Evolutionary conservation across 2,113 vertebrate species (phyloP).

Genomic region (Tylochromis polylepis): DNA sequence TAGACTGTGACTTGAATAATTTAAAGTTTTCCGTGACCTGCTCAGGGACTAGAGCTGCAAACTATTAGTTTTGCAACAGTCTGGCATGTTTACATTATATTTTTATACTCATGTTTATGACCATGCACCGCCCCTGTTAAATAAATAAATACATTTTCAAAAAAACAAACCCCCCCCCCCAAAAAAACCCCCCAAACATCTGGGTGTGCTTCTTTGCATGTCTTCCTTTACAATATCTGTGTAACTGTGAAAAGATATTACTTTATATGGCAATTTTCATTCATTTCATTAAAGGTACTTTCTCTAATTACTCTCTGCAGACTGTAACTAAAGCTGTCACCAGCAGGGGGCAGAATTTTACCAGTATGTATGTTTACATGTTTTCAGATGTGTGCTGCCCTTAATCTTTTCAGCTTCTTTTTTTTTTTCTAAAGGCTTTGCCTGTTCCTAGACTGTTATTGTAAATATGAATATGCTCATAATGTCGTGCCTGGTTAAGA

Average conservation of each 20-base stretch:
- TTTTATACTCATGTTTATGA: not conserved
- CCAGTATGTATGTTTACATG: not conserved
- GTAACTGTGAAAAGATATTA: not conserved
- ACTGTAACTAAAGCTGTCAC: not conserved
- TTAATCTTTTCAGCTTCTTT: no score
- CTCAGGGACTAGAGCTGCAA: not conserved
- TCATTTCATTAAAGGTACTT: not conserved
- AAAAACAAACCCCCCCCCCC: accelerated
- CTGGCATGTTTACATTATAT: not conserved
- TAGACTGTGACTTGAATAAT: not conserved
- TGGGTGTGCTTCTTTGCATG: not conserved
- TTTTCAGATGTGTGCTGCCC: not conserved
- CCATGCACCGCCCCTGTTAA: not conserved
- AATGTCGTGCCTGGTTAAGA: not conserved
- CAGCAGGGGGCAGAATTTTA: not conserved
- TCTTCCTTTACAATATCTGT: not conserved
- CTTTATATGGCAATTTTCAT: not conserved
- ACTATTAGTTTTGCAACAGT: not conserved
- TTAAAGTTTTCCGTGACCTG: not conserved
- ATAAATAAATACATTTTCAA: not conserved
- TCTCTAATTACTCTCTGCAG: not conserved
- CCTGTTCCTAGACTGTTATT: not conserved
- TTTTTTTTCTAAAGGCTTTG: no score
- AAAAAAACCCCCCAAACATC: no score
- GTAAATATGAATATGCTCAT: not conserved